phyloP scores from a whole-genome alignment of 1,140 invertebrate genomes.

The Ladona fulva region DNA sequence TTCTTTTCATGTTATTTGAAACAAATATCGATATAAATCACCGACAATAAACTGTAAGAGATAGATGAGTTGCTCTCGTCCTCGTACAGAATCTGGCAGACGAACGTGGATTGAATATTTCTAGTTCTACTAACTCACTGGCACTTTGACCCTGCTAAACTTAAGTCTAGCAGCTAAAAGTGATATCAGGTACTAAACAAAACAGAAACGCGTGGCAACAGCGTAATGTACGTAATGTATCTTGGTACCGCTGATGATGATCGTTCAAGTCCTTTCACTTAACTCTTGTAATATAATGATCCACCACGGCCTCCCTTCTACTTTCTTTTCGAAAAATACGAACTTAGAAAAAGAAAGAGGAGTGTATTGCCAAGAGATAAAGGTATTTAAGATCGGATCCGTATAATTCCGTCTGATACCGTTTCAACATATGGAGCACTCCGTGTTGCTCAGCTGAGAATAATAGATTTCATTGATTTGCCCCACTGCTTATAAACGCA shows the following conservation, averaged over 20 bases:
- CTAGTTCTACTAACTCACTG: background rate
- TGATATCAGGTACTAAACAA: background rate
- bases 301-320: background rate
- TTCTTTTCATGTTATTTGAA: slow-evolving; percentile 33
- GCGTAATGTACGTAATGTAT: background rate
- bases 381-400: background rate
- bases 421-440: too few relatives aligned
- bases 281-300: background rate
- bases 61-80: background rate
- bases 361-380: background rate
- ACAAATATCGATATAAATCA: background rate
- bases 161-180: background rate
- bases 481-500: background rate
- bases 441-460: too few relatives aligned
- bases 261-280: background rate
- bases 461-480: too few relatives aligned
- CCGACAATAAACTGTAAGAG: background rate
- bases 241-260: background rate
- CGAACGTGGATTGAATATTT: too few relatives aligned
- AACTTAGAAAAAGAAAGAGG: background rate
- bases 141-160: background rate
- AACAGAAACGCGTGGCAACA: background rate
- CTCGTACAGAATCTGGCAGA: background rate
- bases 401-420: background rate
- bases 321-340: background rate